These are phyloP conservation scores for Bubo bubo DNA, from an alignment of 2,113 vertebrate genomes.

Conservation along the genomic window DNA sequence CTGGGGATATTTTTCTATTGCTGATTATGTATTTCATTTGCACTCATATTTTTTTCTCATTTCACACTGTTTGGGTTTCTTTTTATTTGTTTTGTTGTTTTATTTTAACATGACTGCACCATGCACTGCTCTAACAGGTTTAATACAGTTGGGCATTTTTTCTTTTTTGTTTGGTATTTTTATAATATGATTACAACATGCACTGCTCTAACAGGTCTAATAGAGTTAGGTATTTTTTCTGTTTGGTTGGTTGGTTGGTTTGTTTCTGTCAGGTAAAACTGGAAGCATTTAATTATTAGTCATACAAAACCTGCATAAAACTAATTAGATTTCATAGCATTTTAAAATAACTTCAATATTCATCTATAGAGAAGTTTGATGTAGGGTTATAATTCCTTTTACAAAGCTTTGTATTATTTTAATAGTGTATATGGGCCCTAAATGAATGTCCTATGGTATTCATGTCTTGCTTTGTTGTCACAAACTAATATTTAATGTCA, in stretches of 20 bases:
- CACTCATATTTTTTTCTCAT: not conserved
- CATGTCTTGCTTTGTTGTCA: not conserved
- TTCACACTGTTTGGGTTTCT: not conserved
- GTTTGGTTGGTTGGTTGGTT: not conserved
- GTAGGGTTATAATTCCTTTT: not conserved
- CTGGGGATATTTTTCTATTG: not conserved
- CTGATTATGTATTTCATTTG: not conserved
- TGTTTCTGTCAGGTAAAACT: not conserved
- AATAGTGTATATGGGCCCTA: not conserved
- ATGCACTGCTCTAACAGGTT: too few species aligned
- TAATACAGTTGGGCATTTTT: too few species aligned
- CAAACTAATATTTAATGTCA: not conserved
- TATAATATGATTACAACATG: not conserved
- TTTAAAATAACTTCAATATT: not conserved
- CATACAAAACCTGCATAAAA: not conserved
- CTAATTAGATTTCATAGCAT: not conserved
- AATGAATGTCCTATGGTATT: not conserved
- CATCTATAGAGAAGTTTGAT: not conserved
- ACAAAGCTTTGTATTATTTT: not conserved
- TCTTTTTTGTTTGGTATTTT: not conserved
- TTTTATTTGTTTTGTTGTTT: not conserved
- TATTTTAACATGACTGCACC: too few species aligned
- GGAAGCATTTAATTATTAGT: not conserved
- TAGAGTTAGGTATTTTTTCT: not conserved
- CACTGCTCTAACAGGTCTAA: not conserved